phyloP scores from a whole-genome alignment of 2,113 vertebrate genomes.

The Brevimyrus niger region DNA sequence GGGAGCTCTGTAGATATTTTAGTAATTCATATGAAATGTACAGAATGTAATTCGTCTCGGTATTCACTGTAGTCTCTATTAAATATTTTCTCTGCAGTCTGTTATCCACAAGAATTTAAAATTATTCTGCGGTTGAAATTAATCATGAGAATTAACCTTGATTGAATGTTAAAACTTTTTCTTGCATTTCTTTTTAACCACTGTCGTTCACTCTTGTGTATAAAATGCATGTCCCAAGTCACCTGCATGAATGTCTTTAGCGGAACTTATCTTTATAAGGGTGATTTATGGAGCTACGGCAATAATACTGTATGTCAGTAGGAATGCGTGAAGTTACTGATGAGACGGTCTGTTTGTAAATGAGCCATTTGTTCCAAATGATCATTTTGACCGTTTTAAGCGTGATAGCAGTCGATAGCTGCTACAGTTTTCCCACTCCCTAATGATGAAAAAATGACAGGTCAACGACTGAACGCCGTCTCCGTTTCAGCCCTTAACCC shows the following conservation, averaged over 20 bases:
- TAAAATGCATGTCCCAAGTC: background rate
- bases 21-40: background rate
- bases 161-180: background rate
- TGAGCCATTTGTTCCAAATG: slow-evolving; percentile 27
- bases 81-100: background rate
- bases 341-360: slow-evolving; percentile 22
- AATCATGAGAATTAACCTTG: background rate
- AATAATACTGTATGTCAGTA: slow-evolving; percentile 21
- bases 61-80: background rate
- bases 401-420: slow-evolving; percentile 20
- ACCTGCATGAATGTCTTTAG: background rate
- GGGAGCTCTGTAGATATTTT: background rate
- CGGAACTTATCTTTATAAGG: background rate
- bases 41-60: background rate
- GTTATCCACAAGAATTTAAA: background rate
- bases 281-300: background rate
- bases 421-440: background rate
- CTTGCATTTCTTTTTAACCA: slow-evolving; percentile 3
- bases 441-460: slow-evolving; percentile 38
- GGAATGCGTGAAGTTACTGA: slow-evolving; percentile 25
- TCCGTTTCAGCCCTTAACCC: background rate
- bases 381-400: slow-evolving; percentile 23
- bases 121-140: background rate
- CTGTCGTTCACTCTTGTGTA: slow-evolving; percentile 25
- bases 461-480: slow-evolving; percentile 5